A percentile compares a stretch with the other conserved stretches of the same genome.
These are phyloP conservation scores for Macrobrachium rosenbergii DNA, from an alignment of 1,140 invertebrate genomes.

Conservation along the genomic window DNA sequence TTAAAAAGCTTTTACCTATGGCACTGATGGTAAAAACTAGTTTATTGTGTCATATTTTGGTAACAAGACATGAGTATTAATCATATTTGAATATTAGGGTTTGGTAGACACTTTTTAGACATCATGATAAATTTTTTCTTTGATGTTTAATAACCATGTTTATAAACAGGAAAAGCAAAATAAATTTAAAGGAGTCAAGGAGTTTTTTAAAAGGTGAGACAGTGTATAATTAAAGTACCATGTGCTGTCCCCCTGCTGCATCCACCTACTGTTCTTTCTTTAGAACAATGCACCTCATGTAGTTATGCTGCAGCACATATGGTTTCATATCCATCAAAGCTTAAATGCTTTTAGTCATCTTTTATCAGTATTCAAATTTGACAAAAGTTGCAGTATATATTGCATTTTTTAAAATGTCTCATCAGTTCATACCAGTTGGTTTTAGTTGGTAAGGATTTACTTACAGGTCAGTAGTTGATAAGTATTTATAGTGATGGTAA, in stretches of 20 bases:
- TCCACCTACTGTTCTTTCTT: not conserved
- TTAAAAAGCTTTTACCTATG: too few species aligned
- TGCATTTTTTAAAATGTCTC: conserved; percentile 19
- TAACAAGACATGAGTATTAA: too few species aligned
- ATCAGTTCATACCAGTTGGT: not conserved
- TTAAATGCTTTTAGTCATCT: conserved; percentile 13
- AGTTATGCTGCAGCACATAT: not conserved
- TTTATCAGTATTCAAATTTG: too few species aligned
- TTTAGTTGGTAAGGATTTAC: not conserved
- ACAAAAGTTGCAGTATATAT: too few species aligned
- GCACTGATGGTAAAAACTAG: too few species aligned
- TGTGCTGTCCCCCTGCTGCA: conserved; percentile 29
- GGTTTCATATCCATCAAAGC: conserved; percentile 6
- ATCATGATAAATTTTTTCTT: too few species aligned
- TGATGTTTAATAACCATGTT: conserved; percentile 27
- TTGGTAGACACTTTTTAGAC: too few species aligned
- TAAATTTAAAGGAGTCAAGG: conserved; percentile 59
- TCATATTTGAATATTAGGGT: too few species aligned
- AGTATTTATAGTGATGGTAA: too few species aligned
- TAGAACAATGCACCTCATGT: not conserved
- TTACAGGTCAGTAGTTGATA: not conserved
- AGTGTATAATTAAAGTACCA: conserved; percentile 16
- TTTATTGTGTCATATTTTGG: too few species aligned
- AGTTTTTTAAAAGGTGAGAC: conserved; percentile 58
- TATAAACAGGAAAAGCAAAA: conserved; percentile 60